Base-by-base conservation (phyloP, 2,888 invertebrate genomes). In the Nomada lathburiana region DNA sequence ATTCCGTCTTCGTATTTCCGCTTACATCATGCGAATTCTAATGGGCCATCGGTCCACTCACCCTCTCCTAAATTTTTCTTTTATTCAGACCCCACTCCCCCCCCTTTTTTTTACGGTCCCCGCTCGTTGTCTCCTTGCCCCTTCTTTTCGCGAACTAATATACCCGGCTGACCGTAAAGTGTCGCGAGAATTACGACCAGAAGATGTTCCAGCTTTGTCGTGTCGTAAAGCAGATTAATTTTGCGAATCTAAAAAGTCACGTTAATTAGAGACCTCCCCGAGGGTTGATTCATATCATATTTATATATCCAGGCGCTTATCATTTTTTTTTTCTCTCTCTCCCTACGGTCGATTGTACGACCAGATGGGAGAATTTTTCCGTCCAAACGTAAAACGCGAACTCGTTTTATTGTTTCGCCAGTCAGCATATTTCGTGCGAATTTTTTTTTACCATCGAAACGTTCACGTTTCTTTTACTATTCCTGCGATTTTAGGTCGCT, bases 1-100 rank as follows among this genome's bases (percentile, higher is more conserved):
- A 84, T 86, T 83, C 63, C 73, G 73, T 63, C 69, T 65, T 85
- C 84, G 81, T 68, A 83, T 82, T 86, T 84, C 81, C 75, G 84
- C 83, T 81, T 88, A 83, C 86, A 80, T 89, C 83, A 82, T 83
- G 78, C 76, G 86, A 90, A 90, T 89, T 85, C 81, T 87, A 85
- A 87, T 87, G 85, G 86, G 64, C 69, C 76, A 74, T 80, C 76
- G 77, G 57, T 23, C 67, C 59, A 74, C 59, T 18, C 47, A 20
- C 42, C 57, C 26, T 55, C 20, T 53, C 52, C 57, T 18, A 5
- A 20, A 13, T 18, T 42, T 42, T 18, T 29, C 16, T 65, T 53
- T 75, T 63, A 57, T 79, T 50, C 20, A 64, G 62, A 18, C 55
- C n/a, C n/a, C n/a, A n/a, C n/a, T n/a, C n/a, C n/a, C 13, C 47